Conservation (phyloP, 2,797 vertebrate genomes). For the Pelochelys cantorii region DNA sequence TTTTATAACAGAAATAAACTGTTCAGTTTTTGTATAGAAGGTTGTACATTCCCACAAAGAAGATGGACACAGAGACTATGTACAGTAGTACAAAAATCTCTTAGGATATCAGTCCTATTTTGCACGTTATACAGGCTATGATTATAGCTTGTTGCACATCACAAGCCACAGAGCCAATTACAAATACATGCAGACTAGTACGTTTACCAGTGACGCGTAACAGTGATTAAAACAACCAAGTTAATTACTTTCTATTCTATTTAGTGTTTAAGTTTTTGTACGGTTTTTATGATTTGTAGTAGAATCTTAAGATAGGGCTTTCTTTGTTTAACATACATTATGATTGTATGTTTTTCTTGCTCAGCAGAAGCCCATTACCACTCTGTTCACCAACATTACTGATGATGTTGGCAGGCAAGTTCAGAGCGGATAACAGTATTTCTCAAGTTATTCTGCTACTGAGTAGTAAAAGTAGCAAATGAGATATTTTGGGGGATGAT, state of each 20-base stretch:
- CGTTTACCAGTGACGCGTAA: slow-evolving; percentile 5
- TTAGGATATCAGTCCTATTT: neutral
- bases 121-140: slow-evolving; percentile 13
- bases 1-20: neutral
- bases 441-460: slow-evolving; percentile 39
- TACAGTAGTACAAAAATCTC: neutral
- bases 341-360: slow-evolving; percentile 18
- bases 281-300: slow-evolving; percentile 4
- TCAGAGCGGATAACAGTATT: neutral
- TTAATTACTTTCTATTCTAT: neutral
- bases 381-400: slow-evolving; percentile 1
- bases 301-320: slow-evolving; percentile 5
- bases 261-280: neutral
- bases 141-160: neutral
- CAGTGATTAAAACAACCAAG: slow-evolving; percentile 13
- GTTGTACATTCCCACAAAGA: neutral
- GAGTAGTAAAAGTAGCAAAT: slow-evolving; percentile 9
- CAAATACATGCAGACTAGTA: slow-evolving; percentile 17
- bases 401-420: slow-evolving; percentile 7
- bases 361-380: neutral
- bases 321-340: neutral
- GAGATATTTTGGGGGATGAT: neutral
- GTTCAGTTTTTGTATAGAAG: neutral
- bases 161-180: slow-evolving; percentile 35
- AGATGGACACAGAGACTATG: neutral